Conservation (phyloP, 1,140 invertebrate species). For the Galleria mellonella region DNA sequence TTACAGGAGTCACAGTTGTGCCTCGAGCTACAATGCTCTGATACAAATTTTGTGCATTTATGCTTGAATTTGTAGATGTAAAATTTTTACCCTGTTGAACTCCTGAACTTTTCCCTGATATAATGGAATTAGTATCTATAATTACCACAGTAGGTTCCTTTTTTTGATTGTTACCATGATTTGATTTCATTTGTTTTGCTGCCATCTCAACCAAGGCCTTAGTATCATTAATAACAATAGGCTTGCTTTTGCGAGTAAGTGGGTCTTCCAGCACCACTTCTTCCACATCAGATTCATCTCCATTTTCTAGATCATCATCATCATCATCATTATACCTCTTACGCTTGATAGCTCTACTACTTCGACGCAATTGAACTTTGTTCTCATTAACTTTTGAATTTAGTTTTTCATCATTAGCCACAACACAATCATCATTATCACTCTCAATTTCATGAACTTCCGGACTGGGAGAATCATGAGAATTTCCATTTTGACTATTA, state of each 20-base stretch:
- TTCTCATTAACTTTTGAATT: conserved; percentile 15
- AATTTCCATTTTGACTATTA: conserved; percentile 25
- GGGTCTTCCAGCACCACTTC: conserved; percentile 79
- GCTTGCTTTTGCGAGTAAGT: conserved; percentile 65
- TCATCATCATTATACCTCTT: conserved; percentile 76
- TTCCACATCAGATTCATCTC: conserved; percentile 78
- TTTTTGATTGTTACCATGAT: conserved; percentile 71
- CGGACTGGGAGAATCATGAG: conserved; percentile 18
- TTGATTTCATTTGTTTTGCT: conserved; percentile 58
- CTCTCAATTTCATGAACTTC: conserved; percentile 39
- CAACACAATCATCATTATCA: conserved; percentile 33
- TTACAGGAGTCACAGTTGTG: conserved; percentile 62
- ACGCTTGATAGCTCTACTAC: conserved; percentile 78
- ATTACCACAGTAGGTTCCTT: conserved; percentile 87
- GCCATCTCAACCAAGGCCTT: conserved; percentile 84
- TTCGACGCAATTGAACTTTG: conserved; percentile 74
- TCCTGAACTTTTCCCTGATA: conserved; percentile 65
- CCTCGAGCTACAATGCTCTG: conserved; percentile 58
- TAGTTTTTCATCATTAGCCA: conserved; percentile 31
- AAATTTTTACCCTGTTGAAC: conserved; percentile 22
- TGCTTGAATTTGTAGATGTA: conserved; percentile 12
- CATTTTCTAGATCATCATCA: conserved; percentile 77
- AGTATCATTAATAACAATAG: conserved; percentile 84
- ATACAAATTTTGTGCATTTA: conserved; percentile 46
- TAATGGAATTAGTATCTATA: conserved; percentile 84